Evolutionary conservation across 2,888 invertebrate genomes (phyloP).

Genomic region (Thalpophila matura): DNA sequence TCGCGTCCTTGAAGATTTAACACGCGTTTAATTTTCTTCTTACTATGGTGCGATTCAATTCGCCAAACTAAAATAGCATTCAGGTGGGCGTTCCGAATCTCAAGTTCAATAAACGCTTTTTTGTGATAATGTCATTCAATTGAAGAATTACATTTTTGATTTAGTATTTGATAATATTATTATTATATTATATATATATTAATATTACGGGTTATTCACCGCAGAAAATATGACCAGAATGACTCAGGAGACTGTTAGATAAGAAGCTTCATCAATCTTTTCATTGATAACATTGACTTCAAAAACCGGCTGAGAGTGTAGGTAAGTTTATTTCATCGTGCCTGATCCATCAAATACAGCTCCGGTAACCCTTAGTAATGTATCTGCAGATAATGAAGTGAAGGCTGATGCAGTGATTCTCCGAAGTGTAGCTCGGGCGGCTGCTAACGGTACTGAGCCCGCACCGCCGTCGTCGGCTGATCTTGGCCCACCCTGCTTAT

Average conservation of each 20-base stretch:
- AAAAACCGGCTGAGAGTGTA: conserved; percentile 35
- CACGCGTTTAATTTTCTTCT: conserved; percentile 53
- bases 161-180: too few species aligned
- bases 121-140: conserved; percentile 41
- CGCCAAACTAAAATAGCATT: conserved; percentile 35
- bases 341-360: conserved; percentile 37
- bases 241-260: conserved; percentile 4
- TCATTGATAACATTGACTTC: conserved; percentile 30
- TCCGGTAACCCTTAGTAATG: conserved; percentile 37
- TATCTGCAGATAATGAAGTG: conserved; percentile 46
- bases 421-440: conserved; percentile 54
- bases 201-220: conserved; percentile 9
- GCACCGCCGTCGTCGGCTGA: conserved; percentile 44
- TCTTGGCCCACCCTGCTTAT: conserved; percentile 49
- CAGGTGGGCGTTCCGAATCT: conserved; percentile 34
- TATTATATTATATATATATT: too few species aligned
- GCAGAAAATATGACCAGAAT: conserved; percentile 6
- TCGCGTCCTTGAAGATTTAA: conserved; percentile 54
- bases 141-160: conserved; percentile 14
- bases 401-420: conserved; percentile 58
- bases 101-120: conserved; percentile 50
- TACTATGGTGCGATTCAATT: conserved; percentile 49
- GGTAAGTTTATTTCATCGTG: conserved; percentile 21
- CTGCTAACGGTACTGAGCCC: conserved; percentile 60
- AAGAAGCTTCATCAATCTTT: conserved; percentile 22